Evolutionary conservation across 2,113 vertebrate species (phyloP).

Genomic region (Picathartes gymnocephalus): DNA sequence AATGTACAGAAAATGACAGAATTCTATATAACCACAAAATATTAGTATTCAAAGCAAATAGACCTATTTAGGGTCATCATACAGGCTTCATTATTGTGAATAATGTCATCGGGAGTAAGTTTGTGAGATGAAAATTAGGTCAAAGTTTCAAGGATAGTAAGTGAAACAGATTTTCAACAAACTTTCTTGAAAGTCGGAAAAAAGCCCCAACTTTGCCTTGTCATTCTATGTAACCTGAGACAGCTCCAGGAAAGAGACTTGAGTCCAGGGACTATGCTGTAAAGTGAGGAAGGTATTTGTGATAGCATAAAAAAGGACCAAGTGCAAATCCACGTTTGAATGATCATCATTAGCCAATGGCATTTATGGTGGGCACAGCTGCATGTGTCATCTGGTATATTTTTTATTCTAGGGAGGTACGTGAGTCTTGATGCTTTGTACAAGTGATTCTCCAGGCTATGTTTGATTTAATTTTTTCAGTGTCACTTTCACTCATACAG

Average conservation of each 20-base stretch:
- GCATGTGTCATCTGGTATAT: not conserved
- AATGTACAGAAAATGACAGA: not conserved
- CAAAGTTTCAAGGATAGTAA: not conserved
- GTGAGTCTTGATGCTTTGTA: not conserved
- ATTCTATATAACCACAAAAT: not conserved
- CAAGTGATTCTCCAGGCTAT: not conserved
- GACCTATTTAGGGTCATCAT: not conserved
- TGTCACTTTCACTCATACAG: not conserved
- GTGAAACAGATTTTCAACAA: not conserved
- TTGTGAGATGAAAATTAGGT: not conserved
- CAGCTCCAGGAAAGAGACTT: not conserved
- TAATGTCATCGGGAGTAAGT: not conserved
- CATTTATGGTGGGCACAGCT: not conserved
- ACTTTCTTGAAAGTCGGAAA: not conserved
- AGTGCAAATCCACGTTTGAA: not conserved
- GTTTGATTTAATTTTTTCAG: not conserved
- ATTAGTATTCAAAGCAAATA: not conserved
- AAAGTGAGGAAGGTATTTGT: not conserved
- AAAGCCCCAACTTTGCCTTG: not conserved
- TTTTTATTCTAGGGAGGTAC: not conserved
- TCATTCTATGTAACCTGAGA: not conserved
- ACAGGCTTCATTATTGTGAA: not conserved
- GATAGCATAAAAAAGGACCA: not conserved
- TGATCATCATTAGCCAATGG: not conserved
- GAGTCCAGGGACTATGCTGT: not conserved